These are phyloP conservation scores for Drosophila gunungcola DNA, from an alignment of 1,140 invertebrate genomes.

Conservation along the genomic window DNA sequence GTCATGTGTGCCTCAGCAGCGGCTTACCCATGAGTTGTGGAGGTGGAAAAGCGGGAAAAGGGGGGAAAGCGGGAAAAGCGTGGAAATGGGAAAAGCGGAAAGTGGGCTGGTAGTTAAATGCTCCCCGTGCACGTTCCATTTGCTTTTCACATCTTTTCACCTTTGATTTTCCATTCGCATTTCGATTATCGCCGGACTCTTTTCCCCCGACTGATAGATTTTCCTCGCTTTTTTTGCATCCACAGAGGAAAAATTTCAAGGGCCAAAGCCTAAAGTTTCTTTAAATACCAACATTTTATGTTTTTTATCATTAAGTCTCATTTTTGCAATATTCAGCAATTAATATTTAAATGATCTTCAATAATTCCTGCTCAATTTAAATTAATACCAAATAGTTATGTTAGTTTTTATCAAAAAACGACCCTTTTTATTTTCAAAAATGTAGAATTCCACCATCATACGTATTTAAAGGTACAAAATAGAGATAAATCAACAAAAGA, in stretches of 20 bases:
- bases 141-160: conserved; percentile 76
- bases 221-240: conserved; percentile 9
- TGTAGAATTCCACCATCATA: too few species aligned
- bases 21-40: conserved; percentile 28
- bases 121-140: conserved; percentile 61
- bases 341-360: too few species aligned
- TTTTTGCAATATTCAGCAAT: too few species aligned
- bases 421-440: too few species aligned
- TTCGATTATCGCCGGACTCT: conserved; percentile 34
- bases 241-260: neutral
- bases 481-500: too few species aligned
- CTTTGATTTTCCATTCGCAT: conserved; percentile 70
- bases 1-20: conserved; percentile 63
- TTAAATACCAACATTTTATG: too few species aligned
- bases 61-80: conserved; percentile 3
- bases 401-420: too few species aligned
- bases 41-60: neutral
- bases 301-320: too few species aligned
- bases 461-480: too few species aligned
- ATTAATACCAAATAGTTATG: too few species aligned
- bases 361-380: too few species aligned
- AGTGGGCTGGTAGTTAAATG: conserved; percentile 32
- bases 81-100: conserved; percentile 4
- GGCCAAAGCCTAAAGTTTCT: too few species aligned
- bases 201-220: conserved; percentile 16